Evolutionary conservation across 2,797 vertebrate species (phyloP).

Genomic region (Adrianichthys oophorus): DNA sequence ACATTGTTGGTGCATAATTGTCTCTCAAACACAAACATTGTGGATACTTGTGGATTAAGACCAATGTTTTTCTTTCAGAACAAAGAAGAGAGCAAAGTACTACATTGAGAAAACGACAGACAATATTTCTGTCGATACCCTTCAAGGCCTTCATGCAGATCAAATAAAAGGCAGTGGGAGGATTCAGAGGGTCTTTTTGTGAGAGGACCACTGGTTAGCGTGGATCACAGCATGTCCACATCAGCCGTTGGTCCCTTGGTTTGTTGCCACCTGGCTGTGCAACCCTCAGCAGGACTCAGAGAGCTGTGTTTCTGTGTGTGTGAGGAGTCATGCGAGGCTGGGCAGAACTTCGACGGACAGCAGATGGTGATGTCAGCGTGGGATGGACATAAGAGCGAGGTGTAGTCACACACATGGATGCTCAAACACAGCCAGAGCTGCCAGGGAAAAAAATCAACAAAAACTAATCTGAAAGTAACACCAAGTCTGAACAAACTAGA

Average conservation of each 20-base stretch:
- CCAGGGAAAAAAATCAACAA: conserved; percentile 30
- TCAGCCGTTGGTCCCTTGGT: conserved; percentile 54
- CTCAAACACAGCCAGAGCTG: conserved; percentile 33
- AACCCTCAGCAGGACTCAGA: conserved; percentile 47
- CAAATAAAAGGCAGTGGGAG: conserved; percentile 23
- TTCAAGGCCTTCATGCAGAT: conserved; percentile 25
- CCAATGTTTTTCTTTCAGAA: conserved; percentile 48
- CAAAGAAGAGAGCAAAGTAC: conserved; percentile 38
- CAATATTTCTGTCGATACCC: conserved; percentile 29
- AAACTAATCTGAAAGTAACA: conserved; percentile 36
- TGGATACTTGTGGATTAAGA: conserved; percentile 32
- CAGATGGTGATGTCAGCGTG: conserved; percentile 73
- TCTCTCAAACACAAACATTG: conserved; percentile 17
- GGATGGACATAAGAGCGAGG: conserved; percentile 43
- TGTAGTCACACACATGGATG: conserved; percentile 49
- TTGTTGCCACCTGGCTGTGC: conserved; percentile 64
- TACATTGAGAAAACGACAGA: conserved; percentile 33
- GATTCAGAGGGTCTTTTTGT: conserved; percentile 32
- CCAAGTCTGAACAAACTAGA: conserved; percentile 4
- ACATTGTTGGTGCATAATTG: too few species aligned
- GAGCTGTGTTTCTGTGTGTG: conserved; percentile 35
- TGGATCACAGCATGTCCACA: conserved; percentile 41
- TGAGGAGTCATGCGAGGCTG: conserved; percentile 52
- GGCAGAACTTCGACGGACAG: conserved; percentile 61
- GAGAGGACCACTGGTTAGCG: conserved; percentile 19